A percentile compares a stretch with the other conserved stretches of the same genome.
phyloP scores from a whole-genome alignment of 1,140 invertebrate species.

The Microvelia longipes region DNA sequence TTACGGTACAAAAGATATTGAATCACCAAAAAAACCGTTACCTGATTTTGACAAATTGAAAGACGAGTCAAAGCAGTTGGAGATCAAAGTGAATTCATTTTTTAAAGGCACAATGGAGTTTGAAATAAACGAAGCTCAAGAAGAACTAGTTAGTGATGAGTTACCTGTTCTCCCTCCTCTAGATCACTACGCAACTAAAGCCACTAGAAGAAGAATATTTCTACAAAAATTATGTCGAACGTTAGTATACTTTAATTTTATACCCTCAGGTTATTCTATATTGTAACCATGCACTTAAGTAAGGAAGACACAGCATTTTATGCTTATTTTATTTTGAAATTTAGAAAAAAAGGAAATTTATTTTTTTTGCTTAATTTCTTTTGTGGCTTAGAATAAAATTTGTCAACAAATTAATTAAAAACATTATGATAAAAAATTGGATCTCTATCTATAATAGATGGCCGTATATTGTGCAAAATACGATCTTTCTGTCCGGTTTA shows the following conservation, averaged over 20 bases:
- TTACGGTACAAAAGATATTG: neutral
- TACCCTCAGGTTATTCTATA: too few species aligned
- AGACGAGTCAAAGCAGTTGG: slow-evolving; percentile 5
- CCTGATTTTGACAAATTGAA: neutral
- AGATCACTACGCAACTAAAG: slow-evolving; percentile 1
- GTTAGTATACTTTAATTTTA: slow-evolving; percentile 4
- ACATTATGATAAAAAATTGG: too few species aligned
- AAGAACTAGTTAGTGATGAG: neutral
- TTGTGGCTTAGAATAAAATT: too few species aligned
- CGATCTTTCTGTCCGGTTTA: too few species aligned
- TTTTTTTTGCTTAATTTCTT: too few species aligned
- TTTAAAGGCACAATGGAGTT: slow-evolving; percentile 4
- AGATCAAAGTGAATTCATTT: slow-evolving; percentile 10
- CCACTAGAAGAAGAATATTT: slow-evolving; percentile 8
- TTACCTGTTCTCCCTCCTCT: slow-evolving; percentile 6
- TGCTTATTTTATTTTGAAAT: too few species aligned
- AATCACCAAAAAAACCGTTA: slow-evolving; percentile 4
- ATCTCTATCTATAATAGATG: too few species aligned
- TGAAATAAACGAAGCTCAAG: neutral
- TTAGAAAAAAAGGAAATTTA: too few species aligned
- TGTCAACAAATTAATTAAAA: too few species aligned
- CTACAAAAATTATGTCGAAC: slow-evolving; percentile 6
- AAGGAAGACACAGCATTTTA: too few species aligned
- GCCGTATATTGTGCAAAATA: too few species aligned
- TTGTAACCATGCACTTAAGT: too few species aligned